phyloP scores from a whole-genome alignment of 2,888 invertebrate genomes.

The Gortyna flavago region DNA sequence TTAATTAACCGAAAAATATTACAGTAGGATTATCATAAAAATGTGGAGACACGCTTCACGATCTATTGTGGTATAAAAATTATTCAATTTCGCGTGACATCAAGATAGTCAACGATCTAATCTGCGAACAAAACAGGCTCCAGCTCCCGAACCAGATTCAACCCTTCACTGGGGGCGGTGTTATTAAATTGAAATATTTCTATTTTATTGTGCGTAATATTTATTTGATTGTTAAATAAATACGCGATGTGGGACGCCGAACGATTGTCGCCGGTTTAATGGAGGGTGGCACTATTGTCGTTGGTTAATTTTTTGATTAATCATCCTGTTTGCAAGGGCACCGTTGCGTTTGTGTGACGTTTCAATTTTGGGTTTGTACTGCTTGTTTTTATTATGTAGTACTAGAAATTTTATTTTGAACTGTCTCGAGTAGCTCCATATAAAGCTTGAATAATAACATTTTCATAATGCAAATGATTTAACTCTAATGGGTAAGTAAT shows the following conservation, averaged over 20 bases:
- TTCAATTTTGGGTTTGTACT: conserved; percentile 73
- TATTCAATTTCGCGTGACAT: conserved; percentile 88
- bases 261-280: conserved; percentile 86
- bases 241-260: conserved; percentile 88
- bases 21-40: conserved; percentile 53
- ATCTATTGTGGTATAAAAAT: conserved; percentile 78
- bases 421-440: neutral
- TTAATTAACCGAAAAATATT: conserved; percentile 71
- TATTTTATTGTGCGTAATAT: conserved; percentile 90
- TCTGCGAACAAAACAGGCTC: conserved; percentile 81
- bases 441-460: neutral
- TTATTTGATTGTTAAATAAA: conserved; percentile 90
- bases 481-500: conserved; percentile 13
- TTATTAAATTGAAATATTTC: conserved; percentile 90
- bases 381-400: conserved; percentile 64
- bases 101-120: conserved; percentile 84
- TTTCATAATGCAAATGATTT: conserved; percentile 16
- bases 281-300: conserved; percentile 86
- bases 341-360: conserved; percentile 82
- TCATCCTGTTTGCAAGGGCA: conserved; percentile 83
- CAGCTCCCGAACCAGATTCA: conserved; percentile 78
- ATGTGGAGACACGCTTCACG: conserved; percentile 72
- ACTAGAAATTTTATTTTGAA: conserved; percentile 5
- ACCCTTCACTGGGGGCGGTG: conserved; percentile 86
- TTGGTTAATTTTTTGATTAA: conserved; percentile 90